A percentile compares a stretch with the other conserved stretches of the same genome.
Evolutionary conservation across 2,113 vertebrate species (phyloP).

Genomic region (Lepisosteus oculatus): DNA sequence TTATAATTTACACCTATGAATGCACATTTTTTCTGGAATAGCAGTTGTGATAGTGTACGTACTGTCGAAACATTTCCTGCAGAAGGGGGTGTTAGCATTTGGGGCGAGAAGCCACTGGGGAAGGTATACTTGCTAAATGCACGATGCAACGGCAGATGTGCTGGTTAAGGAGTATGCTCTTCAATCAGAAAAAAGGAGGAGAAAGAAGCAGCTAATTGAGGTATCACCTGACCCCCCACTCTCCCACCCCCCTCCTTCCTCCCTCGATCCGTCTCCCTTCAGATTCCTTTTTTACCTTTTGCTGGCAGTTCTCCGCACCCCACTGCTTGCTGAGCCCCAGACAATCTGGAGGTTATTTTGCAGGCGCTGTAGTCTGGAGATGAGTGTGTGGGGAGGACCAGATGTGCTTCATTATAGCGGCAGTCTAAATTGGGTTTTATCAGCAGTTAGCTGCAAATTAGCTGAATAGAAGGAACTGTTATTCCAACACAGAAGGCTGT

Average conservation of each 20-base stretch:
- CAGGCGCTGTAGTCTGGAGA: conserved; percentile 15
- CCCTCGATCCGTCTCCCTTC: conserved; percentile 29
- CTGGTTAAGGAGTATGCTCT: too few species aligned
- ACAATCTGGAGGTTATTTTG: conserved; percentile 26
- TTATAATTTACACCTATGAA: too few species aligned
- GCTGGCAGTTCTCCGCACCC: conserved; percentile 13
- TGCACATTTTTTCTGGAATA: too few species aligned
- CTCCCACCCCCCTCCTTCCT: conserved; percentile 22
- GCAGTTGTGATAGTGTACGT: too few species aligned
- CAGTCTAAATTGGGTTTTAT: conserved; percentile 66
- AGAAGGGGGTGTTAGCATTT: too few species aligned
- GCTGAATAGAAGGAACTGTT: conserved; percentile 28
- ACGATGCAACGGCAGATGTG: too few species aligned
- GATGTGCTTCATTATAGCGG: conserved; percentile 67
- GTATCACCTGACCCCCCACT: neutral
- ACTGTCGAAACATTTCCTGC: too few species aligned
- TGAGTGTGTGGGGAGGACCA: conserved; percentile 42
- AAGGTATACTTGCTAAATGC: too few species aligned
- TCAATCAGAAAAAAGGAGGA: too few species aligned
- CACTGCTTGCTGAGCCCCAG: conserved; percentile 30
- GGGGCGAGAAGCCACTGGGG: too few species aligned
- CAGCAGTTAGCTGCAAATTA: conserved; percentile 66
- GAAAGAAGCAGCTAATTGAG: neutral
- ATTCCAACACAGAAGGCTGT: conserved; percentile 29
- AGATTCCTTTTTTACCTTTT: neutral